Evolutionary conservation across 2,113 vertebrate genomes (phyloP), one percentile per base, ranked within the genome.

Genomic region (Triplophysa tibetana): DNA sequence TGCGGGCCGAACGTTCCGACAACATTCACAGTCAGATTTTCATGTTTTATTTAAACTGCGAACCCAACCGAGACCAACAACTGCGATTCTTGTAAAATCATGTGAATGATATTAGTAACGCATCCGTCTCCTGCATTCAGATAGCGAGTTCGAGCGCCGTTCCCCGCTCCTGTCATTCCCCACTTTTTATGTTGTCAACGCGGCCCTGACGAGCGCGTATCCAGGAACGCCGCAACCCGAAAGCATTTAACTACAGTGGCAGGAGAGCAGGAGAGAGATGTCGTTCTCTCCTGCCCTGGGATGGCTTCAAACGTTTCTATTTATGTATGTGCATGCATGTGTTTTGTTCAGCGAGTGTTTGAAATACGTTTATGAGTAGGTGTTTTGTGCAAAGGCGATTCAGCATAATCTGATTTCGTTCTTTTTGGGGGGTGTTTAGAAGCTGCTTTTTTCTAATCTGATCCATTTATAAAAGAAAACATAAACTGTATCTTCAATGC

Each of bases 21-120:
- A 26, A 83, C 67, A 75, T 75, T 16, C 8, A 54, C 74, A 79
- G 38, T 9, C 19, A 33, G 54, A 24, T 26, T 72, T 75, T 80
- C 84, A 85, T 88, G 83, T 81, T 88, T 91, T 83, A 89, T 90
- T 90, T 86, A 89, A 86, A 69, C 43, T 12, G 60, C 75, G 62
- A 86, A 79, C 79, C 86, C 81, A 87, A 86, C 58, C 33, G 38
- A 81, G 70, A 82, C 64, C 73, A 72, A 86, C 75, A 82, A 85
- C 77, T 41, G 66, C 17, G 58, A 78, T 83, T 81, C 70, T 81
- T 85, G 80, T 87, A 81, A 86, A 88, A 81, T 81, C n/a, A 79
- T 74, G 54, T 1, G 21, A 45, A 38, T 75, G 81, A 82, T 85
- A 75, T 84, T 79, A 81, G 24, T 41, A 38, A 85, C 45, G 68